These are phyloP conservation scores for Hemaris fuciformis DNA, from an alignment of 2,888 invertebrate species.

Conservation along the genomic window DNA sequence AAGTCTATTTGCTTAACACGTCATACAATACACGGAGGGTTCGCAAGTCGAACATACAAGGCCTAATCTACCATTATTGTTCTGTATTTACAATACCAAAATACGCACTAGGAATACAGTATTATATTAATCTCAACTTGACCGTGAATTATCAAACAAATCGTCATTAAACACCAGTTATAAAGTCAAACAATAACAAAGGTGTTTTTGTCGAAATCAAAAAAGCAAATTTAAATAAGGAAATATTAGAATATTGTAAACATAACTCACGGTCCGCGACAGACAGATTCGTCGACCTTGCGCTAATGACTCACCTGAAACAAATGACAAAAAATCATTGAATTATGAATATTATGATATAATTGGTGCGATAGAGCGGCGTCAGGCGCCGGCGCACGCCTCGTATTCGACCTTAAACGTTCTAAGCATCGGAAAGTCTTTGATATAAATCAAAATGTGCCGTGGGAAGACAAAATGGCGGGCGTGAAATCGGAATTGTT, in stretches of 20 bases:
- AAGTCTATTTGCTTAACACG: too few relatives aligned
- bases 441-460: conserved; percentile 28
- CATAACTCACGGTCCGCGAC: background rate
- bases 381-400: background rate
- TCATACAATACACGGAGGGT: too few relatives aligned
- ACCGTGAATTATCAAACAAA: background rate
- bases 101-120: too few relatives aligned
- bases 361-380: background rate
- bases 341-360: background rate
- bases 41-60: too few relatives aligned
- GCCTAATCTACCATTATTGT: too few relatives aligned
- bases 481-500: conserved; percentile 2
- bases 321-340: conserved; percentile 21
- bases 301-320: conserved; percentile 29
- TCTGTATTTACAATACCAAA: too few relatives aligned
- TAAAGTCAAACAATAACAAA: background rate
- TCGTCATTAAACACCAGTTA: background rate
- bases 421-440: conserved; percentile 20
- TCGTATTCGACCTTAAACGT: background rate
- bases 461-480: conserved; percentile 24
- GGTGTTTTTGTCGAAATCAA: background rate
- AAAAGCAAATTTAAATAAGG: conserved; percentile 1
- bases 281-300: conserved; percentile 6
- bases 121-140: background rate
- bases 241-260: background rate